These are phyloP conservation scores for Apeltes quadracus DNA, from an alignment of 2,113 vertebrate species.

Conservation along the genomic window DNA sequence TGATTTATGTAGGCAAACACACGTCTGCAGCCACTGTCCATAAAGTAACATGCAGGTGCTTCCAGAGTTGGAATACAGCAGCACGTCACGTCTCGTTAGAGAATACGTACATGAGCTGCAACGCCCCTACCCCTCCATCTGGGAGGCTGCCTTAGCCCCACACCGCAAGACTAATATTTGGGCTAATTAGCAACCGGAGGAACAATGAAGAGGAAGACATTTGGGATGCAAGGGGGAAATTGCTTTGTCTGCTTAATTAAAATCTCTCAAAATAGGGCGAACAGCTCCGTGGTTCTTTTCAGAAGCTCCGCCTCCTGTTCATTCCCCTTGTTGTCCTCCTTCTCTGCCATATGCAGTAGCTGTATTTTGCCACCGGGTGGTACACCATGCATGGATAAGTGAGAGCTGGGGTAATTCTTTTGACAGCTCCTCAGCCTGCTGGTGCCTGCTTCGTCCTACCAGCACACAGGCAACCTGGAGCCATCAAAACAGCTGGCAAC, in stretches of 20 bases:
- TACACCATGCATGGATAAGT: conserved; percentile 85
- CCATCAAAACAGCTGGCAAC: conserved; percentile 77
- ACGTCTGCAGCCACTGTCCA: conserved; percentile 34
- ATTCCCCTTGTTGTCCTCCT: conserved; percentile 47
- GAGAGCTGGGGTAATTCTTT: conserved; percentile 78
- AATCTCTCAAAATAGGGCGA: conserved; percentile 71
- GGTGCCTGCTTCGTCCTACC: conserved; percentile 78
- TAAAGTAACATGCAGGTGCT: conserved; percentile 38
- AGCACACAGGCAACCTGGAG: conserved; percentile 79
- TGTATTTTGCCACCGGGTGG: conserved; percentile 90
- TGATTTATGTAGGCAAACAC: conserved; percentile 18
- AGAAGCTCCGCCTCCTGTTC: conserved; percentile 56
- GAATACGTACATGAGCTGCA: conserved; percentile 54
- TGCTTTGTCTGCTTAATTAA: conserved; percentile 80
- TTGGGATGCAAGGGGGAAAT: conserved; percentile 69
- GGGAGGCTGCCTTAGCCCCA: conserved; percentile 64
- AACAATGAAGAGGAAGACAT: conserved; percentile 74
- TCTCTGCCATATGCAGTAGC: conserved; percentile 83
- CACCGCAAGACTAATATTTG: conserved; percentile 71
- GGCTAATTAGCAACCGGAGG: conserved; percentile 77
- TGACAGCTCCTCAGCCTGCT: conserved; percentile 76
- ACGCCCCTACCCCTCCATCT: conserved; percentile 70
- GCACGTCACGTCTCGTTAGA: conserved; percentile 72
- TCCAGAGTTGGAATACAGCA: conserved; percentile 44
- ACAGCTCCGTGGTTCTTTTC: conserved; percentile 56